These are phyloP conservation scores for Drosophila macrothrix DNA, from an alignment of 2,888 invertebrate species.

Conservation along the genomic window DNA sequence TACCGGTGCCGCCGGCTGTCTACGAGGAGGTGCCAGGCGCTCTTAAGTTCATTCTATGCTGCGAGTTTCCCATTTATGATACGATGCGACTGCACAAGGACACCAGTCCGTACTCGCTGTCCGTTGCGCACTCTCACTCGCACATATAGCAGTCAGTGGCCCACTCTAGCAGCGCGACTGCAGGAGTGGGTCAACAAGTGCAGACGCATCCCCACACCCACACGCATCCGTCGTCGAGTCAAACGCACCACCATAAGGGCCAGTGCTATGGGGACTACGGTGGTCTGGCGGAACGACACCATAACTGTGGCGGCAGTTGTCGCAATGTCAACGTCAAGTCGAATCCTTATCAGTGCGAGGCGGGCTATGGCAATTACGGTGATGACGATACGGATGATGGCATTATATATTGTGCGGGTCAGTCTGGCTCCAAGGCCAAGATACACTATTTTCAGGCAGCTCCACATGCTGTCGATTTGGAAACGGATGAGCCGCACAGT, in stretches of 20 bases:
- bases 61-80: constrained; percentile 95
- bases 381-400: constrained; percentile 83
- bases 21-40: constrained; percentile 94
- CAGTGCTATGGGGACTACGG: constrained; percentile 83
- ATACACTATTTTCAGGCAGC: constrained; percentile 72
- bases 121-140: constrained; percentile 84
- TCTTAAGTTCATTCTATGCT: constrained; percentile 93
- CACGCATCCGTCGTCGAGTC: constrained; percentile 43
- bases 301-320: constrained; percentile 82
- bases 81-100: constrained; percentile 87
- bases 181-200: constrained; percentile 71
- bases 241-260: constrained; percentile 72
- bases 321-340: constrained; percentile 82
- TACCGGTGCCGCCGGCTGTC: constrained; percentile 94
- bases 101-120: constrained; percentile 84
- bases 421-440: constrained; percentile 58
- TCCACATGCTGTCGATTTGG: constrained; percentile 48
- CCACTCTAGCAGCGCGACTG: constrained; percentile 82
- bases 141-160: constrained; percentile 85
- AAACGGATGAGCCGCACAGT: constrained; percentile 41
- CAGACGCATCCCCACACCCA: constrained; percentile 6
- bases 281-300: constrained; percentile 80
- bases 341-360: constrained; percentile 84
- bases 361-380: constrained; percentile 81
- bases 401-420: constrained; percentile 80